phyloP scores from a whole-genome alignment of 2,797 vertebrate species.

The Gobionotothen gibberifrons region DNA sequence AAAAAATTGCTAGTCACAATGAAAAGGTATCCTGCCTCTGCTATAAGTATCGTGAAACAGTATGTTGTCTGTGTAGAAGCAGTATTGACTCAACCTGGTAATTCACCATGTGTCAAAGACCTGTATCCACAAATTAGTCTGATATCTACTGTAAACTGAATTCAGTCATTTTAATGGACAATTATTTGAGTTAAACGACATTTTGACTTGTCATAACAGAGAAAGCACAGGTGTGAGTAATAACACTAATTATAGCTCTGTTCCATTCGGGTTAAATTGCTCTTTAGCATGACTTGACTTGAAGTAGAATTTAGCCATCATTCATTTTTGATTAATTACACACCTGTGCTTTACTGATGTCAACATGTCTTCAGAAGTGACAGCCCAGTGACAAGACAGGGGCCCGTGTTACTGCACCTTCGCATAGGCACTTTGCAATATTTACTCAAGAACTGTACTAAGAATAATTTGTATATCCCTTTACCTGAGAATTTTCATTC shows the following conservation, averaged over 20 bases:
- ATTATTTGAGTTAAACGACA: background rate
- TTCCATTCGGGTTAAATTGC: constrained; percentile 21
- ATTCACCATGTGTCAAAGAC: background rate
- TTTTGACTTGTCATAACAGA: constrained; percentile 25
- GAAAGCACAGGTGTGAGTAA: constrained; percentile 43
- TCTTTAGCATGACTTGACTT: constrained; percentile 4
- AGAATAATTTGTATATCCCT: too few species aligned
- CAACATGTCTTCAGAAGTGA: constrained; percentile 5
- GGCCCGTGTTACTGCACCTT: background rate
- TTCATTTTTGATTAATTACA: constrained; percentile 43
- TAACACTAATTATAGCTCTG: constrained; percentile 46
- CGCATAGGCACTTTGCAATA: too few species aligned
- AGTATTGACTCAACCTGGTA: constrained; percentile 17
- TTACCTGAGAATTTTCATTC: too few species aligned
- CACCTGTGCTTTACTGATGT: constrained; percentile 15
- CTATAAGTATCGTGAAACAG: too few species aligned
- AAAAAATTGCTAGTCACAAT: background rate
- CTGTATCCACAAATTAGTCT: background rate
- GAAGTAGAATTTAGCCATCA: constrained; percentile 26
- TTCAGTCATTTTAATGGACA: background rate
- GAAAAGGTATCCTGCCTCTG: too few species aligned
- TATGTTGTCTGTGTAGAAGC: constrained; percentile 8
- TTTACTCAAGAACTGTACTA: too few species aligned
- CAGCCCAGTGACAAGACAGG: background rate
- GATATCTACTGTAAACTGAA: background rate